Conservation (phyloP, 1,140 invertebrate species). For the Neodiprion fabricii region DNA sequence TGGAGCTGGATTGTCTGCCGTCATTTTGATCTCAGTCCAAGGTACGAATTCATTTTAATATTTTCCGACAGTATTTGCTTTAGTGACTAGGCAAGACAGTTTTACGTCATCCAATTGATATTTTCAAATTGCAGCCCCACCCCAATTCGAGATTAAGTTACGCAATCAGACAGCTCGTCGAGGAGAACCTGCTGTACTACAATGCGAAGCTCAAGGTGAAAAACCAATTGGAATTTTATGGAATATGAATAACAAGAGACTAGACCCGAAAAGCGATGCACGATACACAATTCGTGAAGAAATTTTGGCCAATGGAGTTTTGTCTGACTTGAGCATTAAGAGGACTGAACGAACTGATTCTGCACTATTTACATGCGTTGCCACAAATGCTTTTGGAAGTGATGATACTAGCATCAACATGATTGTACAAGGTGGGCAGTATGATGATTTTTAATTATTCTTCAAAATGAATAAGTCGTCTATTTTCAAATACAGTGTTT, state of each 20-base stretch:
- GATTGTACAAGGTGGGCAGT: constrained; percentile 84
- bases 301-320: constrained; percentile 83
- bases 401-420: constrained; percentile 96
- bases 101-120: constrained; percentile 19
- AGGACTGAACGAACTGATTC: constrained; percentile 89
- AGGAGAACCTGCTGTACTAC: constrained; percentile 89
- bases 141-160: constrained; percentile 92
- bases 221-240: constrained; percentile 95
- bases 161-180: constrained; percentile 88
- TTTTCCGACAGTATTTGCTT: constrained; percentile 7
- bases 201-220: constrained; percentile 96
- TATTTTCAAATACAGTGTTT: constrained; percentile 15
- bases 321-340: constrained; percentile 89
- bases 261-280: constrained; percentile 86
- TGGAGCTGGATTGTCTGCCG: constrained; percentile 90
- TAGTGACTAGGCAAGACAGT: constrained; percentile 5
- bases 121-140: constrained; percentile 74
- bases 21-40: constrained; percentile 91
- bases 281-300: constrained; percentile 93
- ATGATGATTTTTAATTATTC: constrained; percentile 5
- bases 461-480: constrained; percentile 1
- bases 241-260: constrained; percentile 93
- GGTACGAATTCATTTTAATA: constrained; percentile 63
- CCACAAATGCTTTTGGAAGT: constrained; percentile 93
- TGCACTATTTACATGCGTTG: constrained; percentile 92